Base-by-base conservation (phyloP, 1,140 invertebrate species). In the Periplaneta americana region DNA sequence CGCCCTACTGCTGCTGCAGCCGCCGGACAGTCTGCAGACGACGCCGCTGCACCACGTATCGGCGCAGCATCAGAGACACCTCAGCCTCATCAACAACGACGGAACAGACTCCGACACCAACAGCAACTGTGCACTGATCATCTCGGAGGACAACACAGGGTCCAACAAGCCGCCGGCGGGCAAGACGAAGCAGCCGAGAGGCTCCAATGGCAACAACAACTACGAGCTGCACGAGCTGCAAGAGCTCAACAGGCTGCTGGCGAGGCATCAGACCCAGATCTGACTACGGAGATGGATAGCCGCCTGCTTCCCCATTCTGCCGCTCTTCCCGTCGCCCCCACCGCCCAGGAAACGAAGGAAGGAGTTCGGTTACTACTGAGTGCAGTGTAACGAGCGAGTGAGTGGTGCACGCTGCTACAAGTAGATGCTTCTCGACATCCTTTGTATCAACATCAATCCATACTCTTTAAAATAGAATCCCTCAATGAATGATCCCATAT, bases 161-260 rank as follows among this genome's bases (percentile, higher is more conserved):
- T 80, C 34, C 10, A 94, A 94, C 87, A 95, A 95, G 15, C 11
- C 31, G 8, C 2, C 22, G n/a, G 13, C 31, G 22, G 33, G 34
- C 6, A 77, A n/a, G 9, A 57, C 11, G 75, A 82, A 75, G 80
- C 82, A 57, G 34, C 28, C 32, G 32, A 31, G 75, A 4, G 84
- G 89, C 87, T 80, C 87, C 74, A 94, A 94, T 85, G 93, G 93
- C 17, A 94, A 94, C 87, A 95, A 94, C 86, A 95, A 94, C 84
- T 94, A 94, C 86, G 93, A 95, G 85, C 91, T 94, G 91, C 90
- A 92, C 33, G 93, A 93, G 85, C 91, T 93, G 22, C 84, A 83
- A n/a, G 85, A 87, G 66, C 84, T 86, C 34, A 83, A 82, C 77
- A 81, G 83, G 31, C 34, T 81, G 18, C 83, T 82, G 32, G 79